These are phyloP conservation scores for Caenorhabditis latens DNA, from an alignment of 1,140 invertebrate species.

Conservation along the genomic window DNA sequence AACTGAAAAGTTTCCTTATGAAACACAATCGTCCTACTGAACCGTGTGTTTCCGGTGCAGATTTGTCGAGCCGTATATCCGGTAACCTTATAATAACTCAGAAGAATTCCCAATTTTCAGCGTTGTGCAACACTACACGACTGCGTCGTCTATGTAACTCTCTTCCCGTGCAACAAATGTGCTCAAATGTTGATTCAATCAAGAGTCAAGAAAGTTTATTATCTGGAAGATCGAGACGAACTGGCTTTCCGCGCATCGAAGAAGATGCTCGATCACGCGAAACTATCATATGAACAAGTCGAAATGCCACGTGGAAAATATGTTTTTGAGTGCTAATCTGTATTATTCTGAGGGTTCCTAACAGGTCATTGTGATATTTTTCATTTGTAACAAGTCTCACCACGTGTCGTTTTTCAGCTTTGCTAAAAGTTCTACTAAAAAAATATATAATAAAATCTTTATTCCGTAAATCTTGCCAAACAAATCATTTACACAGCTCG, in stretches of 20 bases:
- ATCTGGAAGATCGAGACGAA: constrained; percentile 14
- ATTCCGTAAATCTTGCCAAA: background rate
- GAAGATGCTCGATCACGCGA: constrained; percentile 29
- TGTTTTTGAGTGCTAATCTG: background rate
- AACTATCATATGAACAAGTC: background rate
- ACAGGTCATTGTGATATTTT: background rate
- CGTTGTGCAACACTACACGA: constrained; percentile 19
- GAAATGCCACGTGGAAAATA: constrained; percentile 8
- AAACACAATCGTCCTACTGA: too few relatives aligned
- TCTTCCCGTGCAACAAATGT: constrained; percentile 43
- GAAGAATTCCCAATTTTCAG: background rate
- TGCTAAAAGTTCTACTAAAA: background rate
- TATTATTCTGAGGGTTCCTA: too few relatives aligned
- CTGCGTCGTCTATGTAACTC: constrained; percentile 17
- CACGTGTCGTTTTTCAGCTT: background rate
- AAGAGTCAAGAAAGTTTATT: constrained; percentile 11
- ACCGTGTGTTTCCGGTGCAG: too few relatives aligned
- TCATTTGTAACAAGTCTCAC: background rate
- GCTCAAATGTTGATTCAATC: constrained; percentile 44
- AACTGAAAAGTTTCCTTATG: too few relatives aligned
- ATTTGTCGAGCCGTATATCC: too few relatives aligned
- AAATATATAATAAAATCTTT: background rate
- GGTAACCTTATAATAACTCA: background rate
- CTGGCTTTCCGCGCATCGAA: background rate
- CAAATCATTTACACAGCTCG: constrained; percentile 11